phyloP scores from a whole-genome alignment of 1,140 invertebrate genomes.

The Heliconius eleuchia region DNA sequence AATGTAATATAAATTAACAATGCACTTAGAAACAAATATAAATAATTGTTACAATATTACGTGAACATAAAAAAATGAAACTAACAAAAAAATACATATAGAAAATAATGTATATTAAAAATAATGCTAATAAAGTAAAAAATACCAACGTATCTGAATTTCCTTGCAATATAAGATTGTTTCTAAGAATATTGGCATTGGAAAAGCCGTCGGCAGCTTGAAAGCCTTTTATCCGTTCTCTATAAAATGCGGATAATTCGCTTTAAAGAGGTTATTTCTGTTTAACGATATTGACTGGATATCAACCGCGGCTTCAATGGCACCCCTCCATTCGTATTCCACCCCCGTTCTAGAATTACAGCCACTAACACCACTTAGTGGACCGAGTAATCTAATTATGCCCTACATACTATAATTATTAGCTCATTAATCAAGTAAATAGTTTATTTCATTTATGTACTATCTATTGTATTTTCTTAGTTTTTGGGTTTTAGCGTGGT shows the following conservation, averaged over 20 bases:
- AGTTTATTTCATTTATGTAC: neutral
- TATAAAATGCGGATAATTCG: conserved; percentile 33
- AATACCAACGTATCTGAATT: neutral
- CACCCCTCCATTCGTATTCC: conserved; percentile 27
- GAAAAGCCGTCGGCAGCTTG: conserved; percentile 15
- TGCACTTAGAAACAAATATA: too few species aligned
- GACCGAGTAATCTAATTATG: conserved; percentile 3
- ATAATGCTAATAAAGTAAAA: neutral
- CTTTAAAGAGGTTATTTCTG: conserved; percentile 32
- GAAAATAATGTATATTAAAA: neutral
- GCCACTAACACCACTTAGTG: conserved; percentile 24
- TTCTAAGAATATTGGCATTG: conserved; percentile 13
- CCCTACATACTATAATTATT: conserved; percentile 13
- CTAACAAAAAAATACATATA: neutral
- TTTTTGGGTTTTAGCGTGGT: too few species aligned
- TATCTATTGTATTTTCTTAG: neutral
- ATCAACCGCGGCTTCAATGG: conserved; percentile 27
- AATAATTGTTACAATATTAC: too few species aligned
- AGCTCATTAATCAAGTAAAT: conserved; percentile 3
- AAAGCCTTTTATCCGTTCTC: conserved; percentile 30
- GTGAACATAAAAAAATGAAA: neutral
- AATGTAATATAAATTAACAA: too few species aligned
- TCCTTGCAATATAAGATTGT: neutral
- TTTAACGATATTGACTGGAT: conserved; percentile 29
- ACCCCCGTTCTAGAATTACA: conserved; percentile 17